phyloP scores from a whole-genome alignment of 2,888 invertebrate species.

The Poecilus cupreus region DNA sequence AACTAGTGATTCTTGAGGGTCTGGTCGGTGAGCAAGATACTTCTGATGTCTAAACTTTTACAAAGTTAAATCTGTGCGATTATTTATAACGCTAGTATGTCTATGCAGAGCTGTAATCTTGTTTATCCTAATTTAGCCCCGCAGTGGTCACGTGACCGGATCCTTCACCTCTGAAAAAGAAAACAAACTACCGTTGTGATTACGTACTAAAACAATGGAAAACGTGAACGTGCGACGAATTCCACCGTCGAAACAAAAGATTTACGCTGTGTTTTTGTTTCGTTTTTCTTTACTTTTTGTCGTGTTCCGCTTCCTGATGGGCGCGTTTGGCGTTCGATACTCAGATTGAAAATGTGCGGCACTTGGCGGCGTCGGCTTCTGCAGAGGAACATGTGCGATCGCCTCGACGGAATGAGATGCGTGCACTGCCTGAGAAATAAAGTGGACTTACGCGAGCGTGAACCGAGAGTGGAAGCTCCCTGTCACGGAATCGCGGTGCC shows the following conservation, averaged over 20 bases:
- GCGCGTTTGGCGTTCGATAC: slow-evolving; percentile 27
- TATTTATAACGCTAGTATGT: background rate
- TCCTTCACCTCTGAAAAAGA: slow-evolving; percentile 15
- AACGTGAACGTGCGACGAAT: slow-evolving; percentile 54
- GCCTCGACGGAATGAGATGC: slow-evolving; percentile 16
- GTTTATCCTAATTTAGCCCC: slow-evolving; percentile 21
- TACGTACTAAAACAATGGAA: slow-evolving; percentile 58
- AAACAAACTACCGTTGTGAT: slow-evolving; percentile 56
- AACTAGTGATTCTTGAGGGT: no score
- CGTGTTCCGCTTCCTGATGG: slow-evolving; percentile 47
- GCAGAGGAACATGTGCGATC: slow-evolving; percentile 28
- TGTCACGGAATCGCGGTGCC: background rate
- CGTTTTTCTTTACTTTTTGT: slow-evolving; percentile 48
- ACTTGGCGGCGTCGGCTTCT: background rate
- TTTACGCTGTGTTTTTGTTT: slow-evolving; percentile 57
- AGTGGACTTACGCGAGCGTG: slow-evolving; percentile 15
- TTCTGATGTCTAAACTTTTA: no score
- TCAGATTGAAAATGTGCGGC: slow-evolving; percentile 41
- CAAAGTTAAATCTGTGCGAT: background rate
- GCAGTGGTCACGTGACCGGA: background rate
- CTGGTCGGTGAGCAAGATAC: no score
- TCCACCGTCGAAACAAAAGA: slow-evolving; percentile 46
- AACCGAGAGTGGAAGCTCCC: background rate
- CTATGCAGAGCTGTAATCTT: background rate
- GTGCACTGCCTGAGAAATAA: slow-evolving; percentile 18